Evolutionary conservation across 2,113 vertebrate species (phyloP).

Genomic region (Sylvia atricapilla): DNA sequence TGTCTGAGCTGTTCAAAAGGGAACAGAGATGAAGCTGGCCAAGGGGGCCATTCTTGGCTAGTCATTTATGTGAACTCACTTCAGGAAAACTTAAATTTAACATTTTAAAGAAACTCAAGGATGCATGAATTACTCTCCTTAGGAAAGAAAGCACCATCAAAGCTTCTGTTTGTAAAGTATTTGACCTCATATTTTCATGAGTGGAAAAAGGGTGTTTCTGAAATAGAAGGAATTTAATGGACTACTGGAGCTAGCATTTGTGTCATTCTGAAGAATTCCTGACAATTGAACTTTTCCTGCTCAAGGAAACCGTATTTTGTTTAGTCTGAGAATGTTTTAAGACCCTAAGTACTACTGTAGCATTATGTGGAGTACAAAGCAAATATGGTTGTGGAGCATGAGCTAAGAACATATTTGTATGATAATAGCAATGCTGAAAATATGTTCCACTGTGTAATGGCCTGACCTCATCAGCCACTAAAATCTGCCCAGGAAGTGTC

Average conservation of each 20-base stretch:
- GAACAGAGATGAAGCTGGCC: constrained; percentile 42
- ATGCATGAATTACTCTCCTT: not conserved
- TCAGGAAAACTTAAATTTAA: constrained; percentile 1
- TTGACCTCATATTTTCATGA: not conserved
- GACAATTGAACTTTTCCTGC: constrained; percentile 5
- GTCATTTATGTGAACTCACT: not conserved
- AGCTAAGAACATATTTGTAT: not conserved
- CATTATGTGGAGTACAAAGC: not conserved
- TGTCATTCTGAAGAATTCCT: not conserved
- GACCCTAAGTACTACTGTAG: not conserved
- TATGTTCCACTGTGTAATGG: not conserved
- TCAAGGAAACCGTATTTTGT: not conserved
- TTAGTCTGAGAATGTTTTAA: constrained; percentile 37
- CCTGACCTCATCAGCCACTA: not conserved
- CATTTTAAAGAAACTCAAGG: constrained; percentile 2
- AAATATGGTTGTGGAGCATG: not conserved
- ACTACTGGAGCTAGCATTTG: not conserved
- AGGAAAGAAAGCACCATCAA: not conserved
- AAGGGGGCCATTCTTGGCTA: constrained; percentile 6
- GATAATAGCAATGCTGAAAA: not conserved
- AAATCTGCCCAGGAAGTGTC: not conserved
- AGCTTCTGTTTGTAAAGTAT: not conserved
- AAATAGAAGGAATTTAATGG: not conserved
- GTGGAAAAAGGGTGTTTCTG: not conserved
- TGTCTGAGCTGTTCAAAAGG: constrained; percentile 23